Percentiles rank a stretch among this genome's conserved stretches.
Evolutionary conservation across 2,888 invertebrate species (phyloP).

Genomic region (Villa cingulata): DNA sequence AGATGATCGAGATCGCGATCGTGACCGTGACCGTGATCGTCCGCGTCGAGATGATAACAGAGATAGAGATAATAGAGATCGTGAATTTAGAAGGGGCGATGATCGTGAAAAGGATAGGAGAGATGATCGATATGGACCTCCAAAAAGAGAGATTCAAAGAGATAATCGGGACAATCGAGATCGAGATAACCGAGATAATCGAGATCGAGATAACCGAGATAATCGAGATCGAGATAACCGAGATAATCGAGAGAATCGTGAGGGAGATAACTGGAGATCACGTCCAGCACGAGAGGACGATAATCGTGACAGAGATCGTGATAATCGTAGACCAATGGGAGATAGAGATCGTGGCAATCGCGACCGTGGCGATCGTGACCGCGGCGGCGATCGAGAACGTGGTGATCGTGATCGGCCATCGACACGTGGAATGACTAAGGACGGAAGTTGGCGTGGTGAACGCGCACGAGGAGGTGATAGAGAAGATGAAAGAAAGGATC

Average conservation of each 20-base stretch:
- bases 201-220: slow-evolving; percentile 12
- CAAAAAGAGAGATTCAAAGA: slow-evolving; percentile 11
- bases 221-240: slow-evolving; percentile 11
- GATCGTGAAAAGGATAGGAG: slow-evolving; percentile 19
- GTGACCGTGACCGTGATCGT: slow-evolving; percentile 6
- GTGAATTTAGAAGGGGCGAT: slow-evolving; percentile 13
- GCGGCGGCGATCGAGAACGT: slow-evolving; percentile 1
- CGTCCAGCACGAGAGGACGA: slow-evolving; percentile 10
- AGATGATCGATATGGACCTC: slow-evolving; percentile 16
- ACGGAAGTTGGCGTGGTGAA: slow-evolving; percentile 30
- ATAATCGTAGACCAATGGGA: slow-evolving; percentile 13
- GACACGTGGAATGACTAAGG: slow-evolving; percentile 26
- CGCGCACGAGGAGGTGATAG: slow-evolving; percentile 26
- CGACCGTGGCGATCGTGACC: slow-evolving; percentile 5
- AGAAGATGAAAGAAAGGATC: slow-evolving; percentile 28
- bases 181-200: slow-evolving; percentile 9
- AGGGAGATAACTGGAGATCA: slow-evolving; percentile 16
- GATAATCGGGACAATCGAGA: slow-evolving; percentile 28
- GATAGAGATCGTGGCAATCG: slow-evolving; percentile 12
- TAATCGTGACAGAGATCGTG: slow-evolving; percentile 14
- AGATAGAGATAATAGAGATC: slow-evolving; percentile 1
- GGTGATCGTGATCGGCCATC: slow-evolving; percentile 8
- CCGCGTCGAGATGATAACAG: slow-evolving; percentile 10
- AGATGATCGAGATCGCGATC: slow-evolving; percentile 13
- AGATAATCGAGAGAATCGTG: slow-evolving; percentile 13